Conservation (phyloP, 2,888 invertebrate species). For the Mimumesa dahlbomi region DNA sequence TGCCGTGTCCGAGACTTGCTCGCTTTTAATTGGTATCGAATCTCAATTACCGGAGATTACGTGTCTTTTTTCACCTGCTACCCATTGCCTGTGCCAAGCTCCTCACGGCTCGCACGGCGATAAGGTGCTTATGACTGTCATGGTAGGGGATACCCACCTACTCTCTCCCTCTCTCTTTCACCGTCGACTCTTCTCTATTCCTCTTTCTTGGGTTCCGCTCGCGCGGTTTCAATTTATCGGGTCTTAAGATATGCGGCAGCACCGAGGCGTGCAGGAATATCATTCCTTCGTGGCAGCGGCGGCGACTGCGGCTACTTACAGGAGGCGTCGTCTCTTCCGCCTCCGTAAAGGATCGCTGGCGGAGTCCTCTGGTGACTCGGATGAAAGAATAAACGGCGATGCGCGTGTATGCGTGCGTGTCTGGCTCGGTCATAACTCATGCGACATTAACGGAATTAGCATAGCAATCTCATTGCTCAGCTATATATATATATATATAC, state of each 20-base stretch:
- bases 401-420: slow-evolving; percentile 13
- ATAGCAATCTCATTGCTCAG: slow-evolving; percentile 67
- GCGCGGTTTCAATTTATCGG: slow-evolving; percentile 72
- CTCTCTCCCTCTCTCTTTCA: slow-evolving; percentile 21
- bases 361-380: slow-evolving; percentile 25
- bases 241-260: slow-evolving; percentile 63
- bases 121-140: slow-evolving; percentile 57
- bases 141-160: slow-evolving; percentile 4
- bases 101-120: slow-evolving; percentile 34
- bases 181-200: slow-evolving; percentile 12
- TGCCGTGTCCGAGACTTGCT: slow-evolving; percentile 51
- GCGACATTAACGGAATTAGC: slow-evolving; percentile 75
- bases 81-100: slow-evolving; percentile 6
- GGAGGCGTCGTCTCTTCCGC: slow-evolving; percentile 62
- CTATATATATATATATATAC: slow-evolving; percentile 26
- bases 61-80: slow-evolving; percentile 55
- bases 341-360: slow-evolving; percentile 59
- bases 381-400: slow-evolving; percentile 53
- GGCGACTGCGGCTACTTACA: slow-evolving; percentile 50
- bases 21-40: slow-evolving; percentile 72
- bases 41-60: slow-evolving; percentile 73
- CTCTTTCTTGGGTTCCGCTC: slow-evolving; percentile 41
- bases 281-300: slow-evolving; percentile 51
- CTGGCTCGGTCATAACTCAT: slow-evolving; percentile 68
- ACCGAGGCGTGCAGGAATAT: slow-evolving; percentile 60